These are phyloP conservation scores for Orgyia antiqua DNA, from an alignment of 2,888 invertebrate species.

Conservation along the genomic window DNA sequence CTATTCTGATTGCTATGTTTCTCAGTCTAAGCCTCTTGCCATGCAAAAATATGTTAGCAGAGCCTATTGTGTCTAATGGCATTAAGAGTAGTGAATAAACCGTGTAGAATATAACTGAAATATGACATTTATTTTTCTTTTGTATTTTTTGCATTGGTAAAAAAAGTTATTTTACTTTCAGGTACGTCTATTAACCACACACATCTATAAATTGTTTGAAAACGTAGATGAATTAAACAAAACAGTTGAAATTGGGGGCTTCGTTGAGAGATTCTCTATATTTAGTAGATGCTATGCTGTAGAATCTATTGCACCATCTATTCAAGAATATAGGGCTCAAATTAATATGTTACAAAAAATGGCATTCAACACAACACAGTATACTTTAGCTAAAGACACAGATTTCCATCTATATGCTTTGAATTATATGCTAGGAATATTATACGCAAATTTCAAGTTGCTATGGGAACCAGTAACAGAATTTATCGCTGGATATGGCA, in stretches of 20 bases:
- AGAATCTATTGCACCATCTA: conserved; percentile 83
- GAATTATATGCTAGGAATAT: conserved; percentile 87
- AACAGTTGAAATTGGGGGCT: conserved; percentile 41
- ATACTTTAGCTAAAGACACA: conserved; percentile 74
- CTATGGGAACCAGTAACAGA: conserved; percentile 91
- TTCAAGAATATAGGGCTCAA: conserved; percentile 89
- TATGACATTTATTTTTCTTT: no score
- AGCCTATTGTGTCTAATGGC: no score
- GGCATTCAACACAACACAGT: conserved; percentile 79
- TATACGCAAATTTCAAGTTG: conserved; percentile 92
- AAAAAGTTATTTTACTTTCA: no score
- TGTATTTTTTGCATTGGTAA: no score
- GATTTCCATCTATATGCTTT: conserved; percentile 82
- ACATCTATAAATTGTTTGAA: conserved; percentile 85
- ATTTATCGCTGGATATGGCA: conserved; percentile 86
- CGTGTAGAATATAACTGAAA: no score
- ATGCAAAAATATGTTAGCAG: no score
- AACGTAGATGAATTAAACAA: conserved; percentile 69
- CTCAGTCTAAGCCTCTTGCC: no score
- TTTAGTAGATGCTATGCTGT: conserved; percentile 84
- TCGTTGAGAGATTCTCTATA: conserved; percentile 71
- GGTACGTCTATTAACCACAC: conserved; percentile 84
- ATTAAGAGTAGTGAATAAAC: no score
- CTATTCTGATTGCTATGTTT: no score
- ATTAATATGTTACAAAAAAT: conserved; percentile 86